Evolutionary conservation across 2,113 vertebrate genomes (phyloP).

Genomic region (Myiagra hebetior): DNA sequence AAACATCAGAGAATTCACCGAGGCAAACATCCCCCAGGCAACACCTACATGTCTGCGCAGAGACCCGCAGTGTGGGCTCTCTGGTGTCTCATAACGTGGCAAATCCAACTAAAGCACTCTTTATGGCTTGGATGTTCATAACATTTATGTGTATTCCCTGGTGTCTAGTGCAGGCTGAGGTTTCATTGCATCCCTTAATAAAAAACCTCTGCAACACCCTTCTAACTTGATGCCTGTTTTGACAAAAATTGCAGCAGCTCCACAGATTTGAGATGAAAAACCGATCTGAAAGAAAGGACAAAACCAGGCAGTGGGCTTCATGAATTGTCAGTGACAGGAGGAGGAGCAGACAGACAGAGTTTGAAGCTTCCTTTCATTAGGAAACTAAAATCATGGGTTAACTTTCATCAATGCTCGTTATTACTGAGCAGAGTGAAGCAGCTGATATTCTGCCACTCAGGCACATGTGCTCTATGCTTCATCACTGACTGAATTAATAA

Average conservation of each 20-base stretch:
- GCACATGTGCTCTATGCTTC: background rate
- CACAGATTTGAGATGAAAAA: background rate
- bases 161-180: background rate
- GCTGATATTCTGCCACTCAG: background rate
- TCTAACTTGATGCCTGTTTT: background rate
- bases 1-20: background rate
- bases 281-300: background rate
- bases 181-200: background rate
- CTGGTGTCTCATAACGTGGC: background rate
- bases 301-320: background rate
- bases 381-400: background rate
- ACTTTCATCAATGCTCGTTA: background rate
- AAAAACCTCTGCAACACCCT: background rate
- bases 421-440: background rate
- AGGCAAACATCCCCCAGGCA: background rate
- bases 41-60: background rate
- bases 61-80: background rate
- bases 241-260: background rate
- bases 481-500: background rate
- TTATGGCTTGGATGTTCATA: background rate
- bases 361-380: background rate
- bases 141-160: background rate
- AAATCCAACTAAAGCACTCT: slow-evolving; percentile 28
- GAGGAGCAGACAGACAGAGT: background rate
- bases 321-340: background rate